Percentiles rank a stretch among this genome's conserved stretches.
Evolutionary conservation across 2,888 invertebrate genomes (phyloP).

Genomic region (Lasioglossum oenotherae): DNA sequence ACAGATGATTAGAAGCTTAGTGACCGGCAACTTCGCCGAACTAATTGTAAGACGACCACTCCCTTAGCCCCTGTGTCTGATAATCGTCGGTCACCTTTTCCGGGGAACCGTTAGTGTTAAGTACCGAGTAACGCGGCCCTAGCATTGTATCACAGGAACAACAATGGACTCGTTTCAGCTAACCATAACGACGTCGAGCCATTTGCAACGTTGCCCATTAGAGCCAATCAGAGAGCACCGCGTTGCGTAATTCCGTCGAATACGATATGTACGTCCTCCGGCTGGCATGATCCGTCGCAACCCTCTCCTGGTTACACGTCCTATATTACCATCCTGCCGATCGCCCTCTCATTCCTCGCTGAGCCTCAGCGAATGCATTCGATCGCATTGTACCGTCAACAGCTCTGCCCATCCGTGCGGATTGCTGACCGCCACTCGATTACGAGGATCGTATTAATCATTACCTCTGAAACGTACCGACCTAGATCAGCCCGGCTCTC

Average conservation of each 20-base stretch:
- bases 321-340: conserved; percentile 71
- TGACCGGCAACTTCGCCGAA: background rate
- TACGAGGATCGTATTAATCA: conserved; percentile 81
- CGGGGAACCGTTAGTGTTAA: conserved; percentile 47
- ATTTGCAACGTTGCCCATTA: conserved; percentile 75
- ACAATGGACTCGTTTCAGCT: conserved; percentile 70
- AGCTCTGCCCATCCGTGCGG: conserved; percentile 72
- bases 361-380: conserved; percentile 66
- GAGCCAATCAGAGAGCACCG: conserved; percentile 76
- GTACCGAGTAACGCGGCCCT: conserved; percentile 59
- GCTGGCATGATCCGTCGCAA: conserved; percentile 67
- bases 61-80: conserved; percentile 25
- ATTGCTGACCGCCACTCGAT: conserved; percentile 78
- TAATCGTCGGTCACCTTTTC: conserved; percentile 39
- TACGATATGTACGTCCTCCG: conserved; percentile 68
- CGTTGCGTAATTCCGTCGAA: conserved; percentile 78
- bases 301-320: conserved; percentile 71
- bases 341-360: conserved; percentile 63
- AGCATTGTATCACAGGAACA: conserved; percentile 63
- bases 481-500: conserved; percentile 56
- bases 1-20: background rate
- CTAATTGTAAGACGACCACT: background rate
- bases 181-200: conserved; percentile 74
- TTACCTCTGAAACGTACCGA: conserved; percentile 69
- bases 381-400: conserved; percentile 66